Evolutionary conservation across 2,888 invertebrate species (phyloP), one percentile per base, ranked within the genome.

Genomic region (Pherbina coryleti): DNA sequence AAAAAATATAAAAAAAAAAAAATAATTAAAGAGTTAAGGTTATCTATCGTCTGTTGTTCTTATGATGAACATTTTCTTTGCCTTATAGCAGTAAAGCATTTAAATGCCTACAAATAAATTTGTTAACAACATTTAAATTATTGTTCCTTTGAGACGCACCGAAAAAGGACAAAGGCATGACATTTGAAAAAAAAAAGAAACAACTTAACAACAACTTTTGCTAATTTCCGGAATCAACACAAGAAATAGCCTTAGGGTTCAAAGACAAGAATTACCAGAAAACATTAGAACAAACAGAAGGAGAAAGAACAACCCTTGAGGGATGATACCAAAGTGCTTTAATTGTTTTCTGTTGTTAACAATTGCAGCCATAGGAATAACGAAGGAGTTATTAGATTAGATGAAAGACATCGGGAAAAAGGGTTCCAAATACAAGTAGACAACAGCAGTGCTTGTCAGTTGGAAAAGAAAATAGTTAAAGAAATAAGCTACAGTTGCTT

Each of bases 91-190:
- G 60, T 44, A 8, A 17, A 60, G 25, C 60, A 14, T 51, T 49
- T 49, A 69, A 69, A 25, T 69, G 49, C 9, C 51, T 14, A 51
- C 51, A 25, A 28, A 49, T 25, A 51, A 69, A 60, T 25, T 73
- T 62, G 73, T 60, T 60, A 73, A 73, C 73, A 73, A 73, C 73
- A 37, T 73, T 60, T 60, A 73, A 60, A 37, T 73, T 62, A 73
- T 73, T 44, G 62, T 73, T 49, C 73, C 73, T 49, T 37, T 19
- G 62, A 49, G 73, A 69, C 25, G 25, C 57, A 34, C 28, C 7
- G 25, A 1, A 69, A 69, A 37, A 49, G 49, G n/a, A 69, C 49
- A 37, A 49, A 44, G 25, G 14, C 34, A 57, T 22, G 34, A 72
- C 19, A 55, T 31, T 11, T n/a, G n/a, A n/a, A n/a, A n/a, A 57